These are phyloP conservation scores for Liposcelis brunnea DNA, from an alignment of 2,888 invertebrate species.

Conservation along the genomic window DNA sequence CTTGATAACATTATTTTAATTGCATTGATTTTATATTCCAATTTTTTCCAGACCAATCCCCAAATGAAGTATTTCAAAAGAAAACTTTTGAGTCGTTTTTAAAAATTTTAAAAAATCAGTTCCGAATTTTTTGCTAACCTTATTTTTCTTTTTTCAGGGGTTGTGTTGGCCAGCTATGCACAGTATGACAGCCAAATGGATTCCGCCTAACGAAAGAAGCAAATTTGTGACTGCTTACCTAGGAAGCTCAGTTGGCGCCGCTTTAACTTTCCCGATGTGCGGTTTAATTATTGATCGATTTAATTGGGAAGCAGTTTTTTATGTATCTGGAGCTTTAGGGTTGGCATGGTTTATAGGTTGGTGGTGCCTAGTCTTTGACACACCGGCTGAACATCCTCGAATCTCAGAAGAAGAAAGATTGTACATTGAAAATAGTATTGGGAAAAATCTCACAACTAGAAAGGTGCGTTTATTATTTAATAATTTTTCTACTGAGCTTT, in stretches of 20 bases:
- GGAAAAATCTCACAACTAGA: constrained; percentile 25
- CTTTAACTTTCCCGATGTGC: constrained; percentile 49
- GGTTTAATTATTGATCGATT: constrained; percentile 43
- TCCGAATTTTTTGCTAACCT: too few relatives aligned
- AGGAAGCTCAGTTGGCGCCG: constrained; percentile 47
- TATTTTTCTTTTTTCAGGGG: constrained; percentile 33
- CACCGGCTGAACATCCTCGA: constrained; percentile 45
- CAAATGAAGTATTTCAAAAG: too few relatives aligned
- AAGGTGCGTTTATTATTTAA: constrained; percentile 20
- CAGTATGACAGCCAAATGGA: constrained; percentile 62
- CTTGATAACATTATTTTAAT: too few relatives aligned
- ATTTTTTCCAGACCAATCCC: background rate
- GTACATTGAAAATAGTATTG: constrained; percentile 38
- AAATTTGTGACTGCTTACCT: constrained; percentile 46
- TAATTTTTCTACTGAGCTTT: too few relatives aligned
- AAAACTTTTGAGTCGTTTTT: too few relatives aligned
- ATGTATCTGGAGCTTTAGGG: constrained; percentile 41
- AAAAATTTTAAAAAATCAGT: too few relatives aligned
- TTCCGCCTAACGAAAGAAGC: constrained; percentile 61
- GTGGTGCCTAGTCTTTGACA: constrained; percentile 42
- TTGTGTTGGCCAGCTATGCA: constrained; percentile 63
- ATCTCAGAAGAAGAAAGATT: constrained; percentile 38
- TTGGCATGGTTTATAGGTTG: constrained; percentile 47
- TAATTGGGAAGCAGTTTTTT: constrained; percentile 57
- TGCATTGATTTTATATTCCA: too few relatives aligned